Conservation (phyloP, 2,797 vertebrate genomes). For the Pangasius djambal region DNA sequence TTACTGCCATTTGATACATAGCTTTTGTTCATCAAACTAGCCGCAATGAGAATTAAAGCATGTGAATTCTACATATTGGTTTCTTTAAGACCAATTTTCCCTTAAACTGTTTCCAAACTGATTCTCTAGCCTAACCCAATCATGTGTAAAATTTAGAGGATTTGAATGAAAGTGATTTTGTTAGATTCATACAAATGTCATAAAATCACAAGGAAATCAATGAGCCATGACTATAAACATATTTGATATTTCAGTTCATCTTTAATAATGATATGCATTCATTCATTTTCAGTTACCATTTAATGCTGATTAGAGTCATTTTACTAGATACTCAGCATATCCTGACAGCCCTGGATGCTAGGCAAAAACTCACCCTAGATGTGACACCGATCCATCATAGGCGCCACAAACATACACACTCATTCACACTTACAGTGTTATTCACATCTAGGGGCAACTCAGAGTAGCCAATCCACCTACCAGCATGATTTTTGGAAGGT, state of each 20-base stretch:
- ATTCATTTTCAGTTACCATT: neutral
- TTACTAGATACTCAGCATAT: neutral
- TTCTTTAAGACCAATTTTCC: conserved; percentile 1
- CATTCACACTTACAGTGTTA: neutral
- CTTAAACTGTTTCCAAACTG: neutral
- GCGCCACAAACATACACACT: neutral
- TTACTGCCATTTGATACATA: conserved; percentile 7
- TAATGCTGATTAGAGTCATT: neutral
- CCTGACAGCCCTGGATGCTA: neutral
- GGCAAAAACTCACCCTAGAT: neutral
- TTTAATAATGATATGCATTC: neutral
- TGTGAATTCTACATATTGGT: conserved; percentile 6
- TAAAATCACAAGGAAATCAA: conserved; percentile 4
- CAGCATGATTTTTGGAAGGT: neutral
- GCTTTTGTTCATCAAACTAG: neutral
- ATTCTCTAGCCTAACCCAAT: neutral
- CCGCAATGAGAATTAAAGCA: neutral
- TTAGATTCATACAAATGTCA: neutral
- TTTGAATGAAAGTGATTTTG: neutral
- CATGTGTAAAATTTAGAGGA: neutral
- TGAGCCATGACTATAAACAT: neutral
- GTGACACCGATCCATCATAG: neutral
- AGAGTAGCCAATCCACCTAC: neutral
- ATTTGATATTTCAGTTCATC: neutral
- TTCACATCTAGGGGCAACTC: neutral